Evolutionary conservation across 37 sponge, comb jelly and placozoan genomes (phyloP), one percentile per base, ranked within the genome.

Genomic region (Chondrosia reniformis): DNA sequence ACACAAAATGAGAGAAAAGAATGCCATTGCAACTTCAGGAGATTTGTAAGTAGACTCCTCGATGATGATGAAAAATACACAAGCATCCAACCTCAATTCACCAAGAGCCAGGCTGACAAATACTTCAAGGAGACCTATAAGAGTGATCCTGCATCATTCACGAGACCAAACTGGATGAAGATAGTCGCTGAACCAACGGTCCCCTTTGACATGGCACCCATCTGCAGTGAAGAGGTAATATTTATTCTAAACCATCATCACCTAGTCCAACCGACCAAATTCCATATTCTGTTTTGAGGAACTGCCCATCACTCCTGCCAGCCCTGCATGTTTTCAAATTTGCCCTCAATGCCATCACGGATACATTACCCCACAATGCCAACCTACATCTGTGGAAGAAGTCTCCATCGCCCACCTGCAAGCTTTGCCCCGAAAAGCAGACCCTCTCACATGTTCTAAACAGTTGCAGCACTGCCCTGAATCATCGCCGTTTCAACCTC

Each of bases 301-400:
- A 66, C 45, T 79, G 80, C 30, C 54, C 80, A 13, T 62, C 80
- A 21, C 67, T 66, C 67, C 32, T 30, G 30, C 67, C 67, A 66
- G 67, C 67, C 67, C 67, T 66, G 9, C n/a, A n/a, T n/a, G n/a
- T n/a, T n/a, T n/a, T n/a, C n/a, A n/a, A n/a, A n/a, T n/a, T n/a
- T n/a, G n/a, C n/a, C n/a, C n/a, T n/a, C n/a, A n/a, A n/a, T n/a
- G n/a, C n/a, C n/a, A n/a, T n/a, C n/a, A n/a, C n/a, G n/a, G n/a
- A n/a, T n/a, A n/a, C n/a, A n/a, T n/a, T n/a, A n/a, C n/a, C n/a
- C n/a, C n/a, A n/a, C n/a, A n/a, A n/a, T n/a, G n/a, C n/a, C n/a
- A n/a, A n/a, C n/a, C n/a, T n/a, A n/a, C n/a, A n/a, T n/a, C n/a
- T n/a, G n/a, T n/a, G n/a, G n/a, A n/a, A n/a, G n/a, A n/a, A n/a